phyloP scores from a whole-genome alignment of 2,113 vertebrate species.

The Melanotaenia duboulayi region DNA sequence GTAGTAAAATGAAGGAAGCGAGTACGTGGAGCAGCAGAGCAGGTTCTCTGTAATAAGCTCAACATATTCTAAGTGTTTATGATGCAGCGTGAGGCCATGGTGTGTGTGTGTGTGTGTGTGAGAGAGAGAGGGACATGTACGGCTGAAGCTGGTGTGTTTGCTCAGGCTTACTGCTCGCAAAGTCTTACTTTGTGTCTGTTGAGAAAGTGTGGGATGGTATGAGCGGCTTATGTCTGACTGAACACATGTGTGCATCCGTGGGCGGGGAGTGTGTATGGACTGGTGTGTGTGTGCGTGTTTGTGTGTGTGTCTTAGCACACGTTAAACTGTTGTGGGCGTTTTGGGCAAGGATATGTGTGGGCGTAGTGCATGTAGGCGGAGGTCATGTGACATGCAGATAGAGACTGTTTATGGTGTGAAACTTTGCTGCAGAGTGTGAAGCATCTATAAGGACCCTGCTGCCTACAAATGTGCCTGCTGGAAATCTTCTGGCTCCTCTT shows the following conservation, averaged over 20 bases:
- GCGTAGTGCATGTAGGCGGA: conserved; percentile 72
- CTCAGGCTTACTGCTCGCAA: conserved; percentile 47
- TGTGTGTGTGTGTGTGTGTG: conserved; percentile 12
- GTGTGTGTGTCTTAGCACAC: conserved; percentile 66
- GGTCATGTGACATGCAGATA: conserved; percentile 80
- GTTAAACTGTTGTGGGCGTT: conserved; percentile 73
- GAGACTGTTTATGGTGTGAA: conserved; percentile 72
- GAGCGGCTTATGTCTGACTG: conserved; percentile 81
- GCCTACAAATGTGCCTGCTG: conserved; percentile 58
- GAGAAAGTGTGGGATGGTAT: conserved; percentile 78
- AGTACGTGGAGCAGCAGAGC: too few relatives aligned
- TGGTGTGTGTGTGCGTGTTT: conserved; percentile 61
- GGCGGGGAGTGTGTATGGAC: conserved; percentile 72
- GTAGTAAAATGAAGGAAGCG: too few relatives aligned
- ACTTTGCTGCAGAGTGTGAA: conserved; percentile 69
- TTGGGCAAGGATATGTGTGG: conserved; percentile 79
- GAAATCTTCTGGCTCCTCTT: conserved; percentile 61
- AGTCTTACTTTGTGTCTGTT: conserved; percentile 77
- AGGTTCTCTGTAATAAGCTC: conserved; percentile 26
- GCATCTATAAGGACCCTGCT: conserved; percentile 66
- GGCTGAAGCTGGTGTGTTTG: conserved; percentile 35
- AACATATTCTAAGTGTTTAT: conserved; percentile 32
- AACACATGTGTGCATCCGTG: conserved; percentile 77
- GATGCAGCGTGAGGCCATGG: conserved; percentile 27
- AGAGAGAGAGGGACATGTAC: neutral